Evolutionary conservation across 2,113 vertebrate species (phyloP), one percentile per base, ranked within the genome.

Genomic region (Burhinus bistriatus): DNA sequence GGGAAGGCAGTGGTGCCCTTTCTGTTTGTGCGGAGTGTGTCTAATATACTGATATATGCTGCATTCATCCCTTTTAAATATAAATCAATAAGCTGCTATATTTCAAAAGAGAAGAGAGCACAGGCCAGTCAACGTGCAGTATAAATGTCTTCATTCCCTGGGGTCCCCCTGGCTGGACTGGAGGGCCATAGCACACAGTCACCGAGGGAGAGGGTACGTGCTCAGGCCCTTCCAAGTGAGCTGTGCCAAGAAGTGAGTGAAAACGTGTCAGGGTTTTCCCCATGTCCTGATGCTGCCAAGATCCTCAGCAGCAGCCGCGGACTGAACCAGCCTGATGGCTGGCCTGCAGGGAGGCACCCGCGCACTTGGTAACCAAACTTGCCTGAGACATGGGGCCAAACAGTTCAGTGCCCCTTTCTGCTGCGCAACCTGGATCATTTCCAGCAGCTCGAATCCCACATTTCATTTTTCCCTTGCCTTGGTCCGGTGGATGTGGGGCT

Each of bases 21-120:
- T 93, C 76, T 94, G 95, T 93, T 89, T 94, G 94, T 90, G 96
- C 64, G 85, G 54, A 92, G 95, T 75, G 90, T 97, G 92, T 97
- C 96, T 95, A 90, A 97, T 97, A 92, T 30, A 92, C 96, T 97
- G 97, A 97, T 96, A 89, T 93, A 97, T 92, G 96, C 95, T 75
- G 90, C 96, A 82, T 95, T 92, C 96, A 95, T 90, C 92, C 95
- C 90, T 90, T 89, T 90, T 94, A 95, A 95, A 95, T 89, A 97
- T 95, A 97, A 97, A 97, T 97, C 97, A 97, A 97, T 97, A 86
- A 73, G 68, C 92, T 44, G 97, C 96, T 87, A 71, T 83, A 96
- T 96, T 97, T 97, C 97, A 94, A 36, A 51, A 34, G 51, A 68
- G 77, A 42, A 36, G 89, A 85, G 59, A 88, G 86, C 68, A n/a